These are phyloP conservation scores for Psettodes erumei DNA, from an alignment of 2,113 vertebrate species.

Conservation along the genomic window DNA sequence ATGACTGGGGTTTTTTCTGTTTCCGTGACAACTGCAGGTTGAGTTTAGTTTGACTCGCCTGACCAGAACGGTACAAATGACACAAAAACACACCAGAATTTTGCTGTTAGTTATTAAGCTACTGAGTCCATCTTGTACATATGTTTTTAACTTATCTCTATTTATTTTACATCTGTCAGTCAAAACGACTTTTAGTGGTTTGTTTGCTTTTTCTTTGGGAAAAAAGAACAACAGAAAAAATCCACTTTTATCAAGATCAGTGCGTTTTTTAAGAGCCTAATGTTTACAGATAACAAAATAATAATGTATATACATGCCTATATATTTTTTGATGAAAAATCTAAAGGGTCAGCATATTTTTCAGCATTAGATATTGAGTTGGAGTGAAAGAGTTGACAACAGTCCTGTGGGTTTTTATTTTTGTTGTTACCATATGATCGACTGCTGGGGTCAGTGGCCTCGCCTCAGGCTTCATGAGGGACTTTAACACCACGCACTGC, in stretches of 20 bases:
- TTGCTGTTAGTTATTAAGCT: slow-evolving; percentile 49
- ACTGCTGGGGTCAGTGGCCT: slow-evolving; percentile 10
- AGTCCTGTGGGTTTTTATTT: slow-evolving; percentile 42
- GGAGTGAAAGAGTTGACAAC: slow-evolving; percentile 11
- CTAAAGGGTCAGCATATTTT: slow-evolving; percentile 54
- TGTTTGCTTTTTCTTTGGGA: slow-evolving; percentile 19
- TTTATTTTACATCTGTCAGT: slow-evolving; percentile 76
- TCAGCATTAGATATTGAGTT: slow-evolving; percentile 23
- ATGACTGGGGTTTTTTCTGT: background rate
- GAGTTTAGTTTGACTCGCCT: background rate
- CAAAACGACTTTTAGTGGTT: slow-evolving; percentile 4
- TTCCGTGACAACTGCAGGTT: background rate
- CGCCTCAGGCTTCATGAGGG: background rate
- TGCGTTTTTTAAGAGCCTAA: slow-evolving; percentile 54
- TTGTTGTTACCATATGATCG: too few relatives aligned
- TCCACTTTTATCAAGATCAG: slow-evolving; percentile 54
- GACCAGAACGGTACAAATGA: slow-evolving; percentile 11
- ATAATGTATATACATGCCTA: slow-evolving; percentile 62
- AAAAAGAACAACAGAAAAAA: too few relatives aligned
- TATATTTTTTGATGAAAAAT: slow-evolving; percentile 73
- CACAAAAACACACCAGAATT: background rate
- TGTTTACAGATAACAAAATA: slow-evolving; percentile 60
- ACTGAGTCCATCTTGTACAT: slow-evolving; percentile 70
- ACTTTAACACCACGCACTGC: background rate
- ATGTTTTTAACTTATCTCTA: slow-evolving; percentile 78